Conservation (phyloP, 2,113 vertebrate species). For the Garra rufa region DNA sequence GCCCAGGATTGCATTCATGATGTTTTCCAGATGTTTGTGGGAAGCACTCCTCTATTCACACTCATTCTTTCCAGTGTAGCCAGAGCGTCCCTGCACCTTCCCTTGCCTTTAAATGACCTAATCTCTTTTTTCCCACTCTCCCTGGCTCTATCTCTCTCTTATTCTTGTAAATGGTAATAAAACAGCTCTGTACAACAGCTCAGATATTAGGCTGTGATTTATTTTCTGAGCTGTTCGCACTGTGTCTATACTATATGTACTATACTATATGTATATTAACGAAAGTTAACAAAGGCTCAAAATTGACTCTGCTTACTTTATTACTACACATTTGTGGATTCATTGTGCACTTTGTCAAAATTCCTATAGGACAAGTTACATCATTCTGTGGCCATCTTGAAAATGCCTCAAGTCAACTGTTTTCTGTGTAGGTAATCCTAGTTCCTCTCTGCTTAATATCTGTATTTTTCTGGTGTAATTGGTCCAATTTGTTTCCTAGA, state of each 20-base stretch:
- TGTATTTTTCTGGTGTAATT: background rate
- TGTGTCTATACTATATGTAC: no score
- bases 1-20: slow-evolving; percentile 60
- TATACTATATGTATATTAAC: background rate
- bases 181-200: background rate
- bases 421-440: background rate
- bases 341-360: background rate
- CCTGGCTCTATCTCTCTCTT: background rate
- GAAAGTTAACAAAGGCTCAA: background rate
- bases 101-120: background rate
- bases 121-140: background rate
- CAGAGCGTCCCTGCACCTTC: slow-evolving; percentile 15
- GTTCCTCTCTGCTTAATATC: background rate
- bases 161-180: slow-evolving; percentile 12
- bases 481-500: background rate
- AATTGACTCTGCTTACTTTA: background rate
- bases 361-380: background rate
- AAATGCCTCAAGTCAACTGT: background rate
- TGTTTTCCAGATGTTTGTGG: slow-evolving; percentile 77
- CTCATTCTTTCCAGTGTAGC: slow-evolving; percentile 42
- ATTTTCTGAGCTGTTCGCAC: background rate
- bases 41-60: slow-evolving; percentile 30
- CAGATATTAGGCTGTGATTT: background rate
- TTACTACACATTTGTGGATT: background rate
- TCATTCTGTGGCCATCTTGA: background rate